Conservation (phyloP, 2,888 invertebrate genomes). For the Strigamia maritima region DNA sequence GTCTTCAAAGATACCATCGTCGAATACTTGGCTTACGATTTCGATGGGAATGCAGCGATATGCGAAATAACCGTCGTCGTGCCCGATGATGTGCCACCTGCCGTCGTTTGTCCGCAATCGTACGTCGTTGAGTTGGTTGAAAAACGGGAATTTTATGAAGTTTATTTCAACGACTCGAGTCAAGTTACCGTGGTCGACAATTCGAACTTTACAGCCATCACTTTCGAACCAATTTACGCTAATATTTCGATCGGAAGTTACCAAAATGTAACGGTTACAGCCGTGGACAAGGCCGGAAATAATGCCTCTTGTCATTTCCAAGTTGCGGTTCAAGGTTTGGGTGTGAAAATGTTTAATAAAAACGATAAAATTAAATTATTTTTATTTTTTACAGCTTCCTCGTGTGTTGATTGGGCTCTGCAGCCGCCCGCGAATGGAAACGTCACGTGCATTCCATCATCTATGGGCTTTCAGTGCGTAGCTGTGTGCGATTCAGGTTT, state of each 20-base stretch:
- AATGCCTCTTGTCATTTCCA: conserved; percentile 89
- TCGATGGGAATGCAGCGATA: conserved; percentile 94
- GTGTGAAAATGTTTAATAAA: background rate
- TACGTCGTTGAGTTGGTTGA: conserved; percentile 89
- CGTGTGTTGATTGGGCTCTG: conserved; percentile 92
- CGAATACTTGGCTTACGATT: conserved; percentile 93
- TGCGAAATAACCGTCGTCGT: conserved; percentile 95
- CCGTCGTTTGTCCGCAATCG: conserved; percentile 85
- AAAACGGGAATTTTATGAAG: conserved; percentile 81
- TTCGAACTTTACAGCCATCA: conserved; percentile 67
- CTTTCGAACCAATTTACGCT: conserved; percentile 43
- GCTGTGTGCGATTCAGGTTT: conserved; percentile 80
- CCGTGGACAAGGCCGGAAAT: conserved; percentile 81
- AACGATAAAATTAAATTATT: no score
- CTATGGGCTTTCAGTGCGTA: conserved; percentile 66
- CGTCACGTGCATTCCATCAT: conserved; percentile 75
- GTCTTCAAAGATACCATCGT: conserved; percentile 88
- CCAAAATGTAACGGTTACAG: conserved; percentile 87
- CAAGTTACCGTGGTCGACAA: conserved; percentile 82
- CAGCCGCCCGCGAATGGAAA: conserved; percentile 84
- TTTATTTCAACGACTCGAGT: conserved; percentile 86
- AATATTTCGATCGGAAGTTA: conserved; percentile 62
- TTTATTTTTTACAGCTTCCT: conserved; percentile 79
- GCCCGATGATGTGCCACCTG: conserved; percentile 86
- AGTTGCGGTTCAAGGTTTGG: conserved; percentile 53